A percentile compares a stretch with the other conserved stretches of the same genome.
phyloP scores from a whole-genome alignment of 2,113 vertebrate genomes.

The Gadus macrocephalus region DNA sequence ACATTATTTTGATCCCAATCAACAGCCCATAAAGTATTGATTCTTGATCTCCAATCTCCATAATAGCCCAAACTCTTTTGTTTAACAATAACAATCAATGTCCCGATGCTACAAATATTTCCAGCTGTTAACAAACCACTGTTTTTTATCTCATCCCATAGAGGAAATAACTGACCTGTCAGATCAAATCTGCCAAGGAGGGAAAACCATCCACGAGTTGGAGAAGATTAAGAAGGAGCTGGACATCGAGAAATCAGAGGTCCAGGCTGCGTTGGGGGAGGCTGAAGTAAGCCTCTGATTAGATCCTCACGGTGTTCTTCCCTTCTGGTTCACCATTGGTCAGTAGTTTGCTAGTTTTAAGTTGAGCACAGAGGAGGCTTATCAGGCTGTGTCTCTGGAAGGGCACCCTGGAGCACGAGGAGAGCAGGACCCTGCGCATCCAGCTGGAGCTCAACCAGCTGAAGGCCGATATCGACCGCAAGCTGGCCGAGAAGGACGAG shows the following conservation, averaged over 20 bases:
- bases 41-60: no score
- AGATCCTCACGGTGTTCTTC: background rate
- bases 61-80: no score
- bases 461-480: constrained; percentile 87
- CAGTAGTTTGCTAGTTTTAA: no score
- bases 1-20: no score
- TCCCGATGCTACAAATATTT: no score
- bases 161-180: constrained; percentile 90
- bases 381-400: constrained; percentile 43
- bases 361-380: no score
- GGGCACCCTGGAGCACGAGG: constrained; percentile 90
- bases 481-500: constrained; percentile 88
- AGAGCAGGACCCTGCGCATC: constrained; percentile 88
- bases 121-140: background rate
- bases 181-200: constrained; percentile 84
- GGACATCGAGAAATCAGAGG: constrained; percentile 86
- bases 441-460: constrained; percentile 91
- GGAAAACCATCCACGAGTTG: constrained; percentile 89
- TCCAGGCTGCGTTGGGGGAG: constrained; percentile 90
- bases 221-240: constrained; percentile 90
- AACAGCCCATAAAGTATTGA: no score
- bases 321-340: background rate
- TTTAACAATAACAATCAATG: no score
- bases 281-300: constrained; percentile 77
- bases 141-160: constrained; percentile 44